Base-by-base conservation (phyloP, 2,888 invertebrate species). In the Ypsolopha sequella region DNA sequence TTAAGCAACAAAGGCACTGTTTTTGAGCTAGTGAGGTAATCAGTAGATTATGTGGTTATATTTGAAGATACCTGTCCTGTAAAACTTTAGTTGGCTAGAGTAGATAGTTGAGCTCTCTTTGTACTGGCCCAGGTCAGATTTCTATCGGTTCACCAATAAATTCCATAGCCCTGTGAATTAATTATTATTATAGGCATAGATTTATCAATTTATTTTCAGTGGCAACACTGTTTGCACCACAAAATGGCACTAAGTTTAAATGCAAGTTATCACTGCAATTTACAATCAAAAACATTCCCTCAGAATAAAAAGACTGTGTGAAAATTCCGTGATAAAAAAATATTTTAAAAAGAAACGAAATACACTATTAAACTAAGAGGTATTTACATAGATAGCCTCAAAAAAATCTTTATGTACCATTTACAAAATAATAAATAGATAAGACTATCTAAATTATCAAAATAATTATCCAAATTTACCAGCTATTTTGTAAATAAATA, bases 301-400 rank as follows among this genome's bases (percentile, higher is more conserved):
- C 61, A 62, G 62, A 41, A 50, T 53, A 56, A 54, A 54, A 54
- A 52, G 43, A 41, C 43, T 52, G 52, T 41, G 41, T 52, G 53
- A 43, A 51, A 43, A 39, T 51, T 56, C 41, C 52, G 53, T 54
- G 52, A 43, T 51, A 51, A 49, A 44, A 45, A 47, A 51, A 39
- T 50, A 52, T 54, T 49, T 66, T 60, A 70, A 57, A 64, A 60
- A 69, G 68, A 73, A 70, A 66, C 39, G 39, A 39, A 3, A 24
- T 24, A 24, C 24, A 24, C 24, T 3, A 24, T 24, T 36, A 51
- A 51, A 51, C 49, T 68, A 73, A 70, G 76, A 81, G 76, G 76
- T 82, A 85, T 81, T 76, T 77, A 81, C 79, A 81, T 56, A 69
- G 62, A 73, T 79, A 84, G 84, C 84, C 84, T 82, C 84, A 62